Conservation (phyloP, 2,113 vertebrate species). For the Sebastes fasciatus region DNA sequence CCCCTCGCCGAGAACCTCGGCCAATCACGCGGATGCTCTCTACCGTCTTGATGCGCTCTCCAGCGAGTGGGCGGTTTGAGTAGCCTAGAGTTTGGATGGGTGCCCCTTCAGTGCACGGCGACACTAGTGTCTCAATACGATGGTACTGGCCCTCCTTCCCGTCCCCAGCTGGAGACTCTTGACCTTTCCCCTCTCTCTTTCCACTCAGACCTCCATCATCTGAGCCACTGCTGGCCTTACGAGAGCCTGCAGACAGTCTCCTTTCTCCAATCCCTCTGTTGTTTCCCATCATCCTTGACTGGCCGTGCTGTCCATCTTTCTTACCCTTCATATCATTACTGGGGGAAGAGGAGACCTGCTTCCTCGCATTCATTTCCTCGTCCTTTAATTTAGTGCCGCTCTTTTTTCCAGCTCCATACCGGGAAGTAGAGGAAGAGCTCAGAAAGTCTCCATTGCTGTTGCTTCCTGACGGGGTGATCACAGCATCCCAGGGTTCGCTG, state of each 20-base stretch:
- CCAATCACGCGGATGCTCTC: slow-evolving; percentile 93
- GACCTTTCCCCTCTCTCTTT: slow-evolving; percentile 61
- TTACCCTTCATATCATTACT: slow-evolving; percentile 83
- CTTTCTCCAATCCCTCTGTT: slow-evolving; percentile 64
- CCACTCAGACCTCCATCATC: slow-evolving; percentile 68
- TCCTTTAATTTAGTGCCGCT: slow-evolving; percentile 66
- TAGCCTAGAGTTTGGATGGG: slow-evolving; percentile 92
- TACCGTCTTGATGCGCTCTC: slow-evolving; percentile 96
- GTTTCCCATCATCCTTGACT: slow-evolving; percentile 56
- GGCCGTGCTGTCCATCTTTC: slow-evolving; percentile 65
- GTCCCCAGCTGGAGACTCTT: slow-evolving; percentile 38
- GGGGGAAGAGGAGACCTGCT: slow-evolving; percentile 80
- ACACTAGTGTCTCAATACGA: slow-evolving; percentile 94
- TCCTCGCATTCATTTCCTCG: slow-evolving; percentile 83
- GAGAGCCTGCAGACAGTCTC: slow-evolving; percentile 64
- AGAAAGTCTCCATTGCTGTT: slow-evolving; percentile 70
- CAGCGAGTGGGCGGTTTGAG: slow-evolving; percentile 85
- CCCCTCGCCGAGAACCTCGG: slow-evolving; percentile 87
- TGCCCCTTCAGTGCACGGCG: slow-evolving; percentile 91
- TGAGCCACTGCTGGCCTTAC: slow-evolving; percentile 68
- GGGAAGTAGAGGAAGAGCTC: slow-evolving; percentile 60
- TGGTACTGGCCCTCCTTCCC: slow-evolving; percentile 87
- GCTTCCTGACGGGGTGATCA: slow-evolving; percentile 73
- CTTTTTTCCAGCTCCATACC: slow-evolving; percentile 70
- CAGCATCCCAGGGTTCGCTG: slow-evolving; percentile 83